Conservation (phyloP, 2,797 vertebrate genomes). For the Simalia tracyae region DNA sequence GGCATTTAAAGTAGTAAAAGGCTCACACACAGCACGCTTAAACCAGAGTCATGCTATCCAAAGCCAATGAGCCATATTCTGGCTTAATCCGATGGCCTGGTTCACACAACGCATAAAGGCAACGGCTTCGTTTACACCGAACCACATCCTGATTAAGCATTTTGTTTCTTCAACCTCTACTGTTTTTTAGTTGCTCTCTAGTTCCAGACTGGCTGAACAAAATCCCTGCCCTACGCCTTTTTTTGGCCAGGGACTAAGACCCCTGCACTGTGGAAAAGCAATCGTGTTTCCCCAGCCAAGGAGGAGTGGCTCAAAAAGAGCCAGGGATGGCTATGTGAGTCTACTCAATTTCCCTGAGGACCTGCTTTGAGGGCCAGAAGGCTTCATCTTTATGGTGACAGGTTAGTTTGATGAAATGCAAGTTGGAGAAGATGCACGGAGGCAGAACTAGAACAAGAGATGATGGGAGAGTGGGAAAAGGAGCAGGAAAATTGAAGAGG, state of each 20-base stretch:
- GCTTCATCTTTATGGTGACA: conserved; percentile 39
- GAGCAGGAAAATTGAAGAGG: not conserved
- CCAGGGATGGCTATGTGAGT: not conserved
- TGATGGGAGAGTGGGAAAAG: conserved; percentile 5
- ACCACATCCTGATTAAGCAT: not conserved
- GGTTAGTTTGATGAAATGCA: conserved; percentile 41
- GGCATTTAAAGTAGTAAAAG: too few species aligned
- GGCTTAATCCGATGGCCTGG: too few species aligned
- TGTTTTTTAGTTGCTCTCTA: not conserved
- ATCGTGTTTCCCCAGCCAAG: not conserved
- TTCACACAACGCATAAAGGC: too few species aligned
- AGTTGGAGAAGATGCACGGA: conserved; percentile 7
- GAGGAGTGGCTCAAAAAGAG: not conserved
- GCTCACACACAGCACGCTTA: too few species aligned
- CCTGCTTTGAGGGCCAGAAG: conserved; percentile 57
- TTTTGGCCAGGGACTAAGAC: not conserved
- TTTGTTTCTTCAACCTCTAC: not conserved
- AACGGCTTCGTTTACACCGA: too few species aligned
- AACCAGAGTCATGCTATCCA: too few species aligned
- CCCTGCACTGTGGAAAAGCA: not conserved
- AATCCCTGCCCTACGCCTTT: not conserved
- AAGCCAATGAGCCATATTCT: too few species aligned
- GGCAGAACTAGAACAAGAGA: conserved; percentile 53
- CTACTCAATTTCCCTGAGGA: conserved; percentile 28
- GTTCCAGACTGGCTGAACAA: not conserved